Percentiles rank a stretch among this genome's conserved stretches.
Evolutionary conservation across 2,113 vertebrate genomes (phyloP).

Genomic region (Dendrocopos noguchii): DNA sequence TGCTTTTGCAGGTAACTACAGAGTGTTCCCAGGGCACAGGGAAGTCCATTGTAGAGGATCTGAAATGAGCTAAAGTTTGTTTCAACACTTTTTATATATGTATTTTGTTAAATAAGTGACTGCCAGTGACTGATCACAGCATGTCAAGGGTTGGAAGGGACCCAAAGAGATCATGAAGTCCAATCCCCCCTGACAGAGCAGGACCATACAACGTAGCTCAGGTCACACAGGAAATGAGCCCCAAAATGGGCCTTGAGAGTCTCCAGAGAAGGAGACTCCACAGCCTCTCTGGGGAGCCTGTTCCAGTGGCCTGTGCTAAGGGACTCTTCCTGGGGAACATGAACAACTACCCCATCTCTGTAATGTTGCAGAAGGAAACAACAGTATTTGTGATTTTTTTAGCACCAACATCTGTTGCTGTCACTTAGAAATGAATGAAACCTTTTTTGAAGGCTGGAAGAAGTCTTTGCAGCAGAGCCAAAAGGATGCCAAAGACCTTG

Average conservation of each 20-base stretch:
- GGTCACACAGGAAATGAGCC: no score
- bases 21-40: background rate
- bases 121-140: background rate
- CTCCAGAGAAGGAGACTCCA: no score
- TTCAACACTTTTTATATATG: background rate
- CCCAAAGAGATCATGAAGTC: no score
- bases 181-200: no score
- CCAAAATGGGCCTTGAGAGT: no score
- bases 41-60: background rate
- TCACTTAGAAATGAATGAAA: background rate
- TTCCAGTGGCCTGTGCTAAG: background rate
- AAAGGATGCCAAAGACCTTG: background rate
- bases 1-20: background rate
- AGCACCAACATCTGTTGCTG: background rate
- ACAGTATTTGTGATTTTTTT: background rate
- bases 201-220: no score
- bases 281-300: no score
- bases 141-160: no score
- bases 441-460: background rate
- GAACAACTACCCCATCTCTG: background rate
- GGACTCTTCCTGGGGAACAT: background rate
- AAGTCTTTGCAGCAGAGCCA: background rate
- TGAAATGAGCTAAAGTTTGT: background rate
- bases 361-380: background rate
- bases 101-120: background rate